Percentiles rank a stretch among this genome's conserved stretches.
These are phyloP conservation scores for Acanthopagrus latus DNA, from an alignment of 2,797 vertebrate genomes.

Conservation along the genomic window DNA sequence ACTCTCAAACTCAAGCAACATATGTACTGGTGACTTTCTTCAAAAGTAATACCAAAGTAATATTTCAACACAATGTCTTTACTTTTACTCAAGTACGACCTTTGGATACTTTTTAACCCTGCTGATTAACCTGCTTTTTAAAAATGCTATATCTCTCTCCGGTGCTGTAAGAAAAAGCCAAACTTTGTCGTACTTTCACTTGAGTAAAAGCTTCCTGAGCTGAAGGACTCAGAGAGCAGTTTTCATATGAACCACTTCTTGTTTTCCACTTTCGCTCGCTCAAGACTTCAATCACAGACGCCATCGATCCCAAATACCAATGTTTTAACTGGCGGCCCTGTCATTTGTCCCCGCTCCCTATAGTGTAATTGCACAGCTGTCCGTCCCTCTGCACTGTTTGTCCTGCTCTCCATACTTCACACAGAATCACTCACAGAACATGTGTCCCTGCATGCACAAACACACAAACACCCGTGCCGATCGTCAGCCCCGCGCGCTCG, in stretches of 20 bases:
- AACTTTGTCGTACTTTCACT: not conserved
- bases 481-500: conserved; percentile 35
- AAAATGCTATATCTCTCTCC: not conserved
- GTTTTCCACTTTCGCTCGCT: conserved; percentile 52
- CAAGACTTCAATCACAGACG: conserved; percentile 39
- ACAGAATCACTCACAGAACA: conserved; percentile 49
- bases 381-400: conserved; percentile 42
- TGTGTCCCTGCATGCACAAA: conserved; percentile 41
- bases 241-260: not conserved
- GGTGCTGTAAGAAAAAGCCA: not conserved
- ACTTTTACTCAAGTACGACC: too few relatives aligned
- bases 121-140: not conserved
- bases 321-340: conserved; percentile 58
- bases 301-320: conserved; percentile 40
- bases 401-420: conserved; percentile 40
- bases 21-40: too few relatives aligned
- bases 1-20: too few relatives aligned
- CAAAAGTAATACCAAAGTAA: too few relatives aligned
- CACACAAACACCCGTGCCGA: conserved; percentile 45
- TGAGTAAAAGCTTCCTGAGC: conserved; percentile 5
- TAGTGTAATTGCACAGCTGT: conserved; percentile 59
- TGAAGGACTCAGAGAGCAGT: conserved; percentile 1
- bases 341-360: conserved; percentile 63
- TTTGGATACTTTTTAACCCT: too few relatives aligned
- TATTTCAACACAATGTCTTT: too few relatives aligned